A percentile compares a stretch with the other conserved stretches of the same genome.
phyloP scores from a whole-genome alignment of 2,797 vertebrate species.

The Pangasius djambal region DNA sequence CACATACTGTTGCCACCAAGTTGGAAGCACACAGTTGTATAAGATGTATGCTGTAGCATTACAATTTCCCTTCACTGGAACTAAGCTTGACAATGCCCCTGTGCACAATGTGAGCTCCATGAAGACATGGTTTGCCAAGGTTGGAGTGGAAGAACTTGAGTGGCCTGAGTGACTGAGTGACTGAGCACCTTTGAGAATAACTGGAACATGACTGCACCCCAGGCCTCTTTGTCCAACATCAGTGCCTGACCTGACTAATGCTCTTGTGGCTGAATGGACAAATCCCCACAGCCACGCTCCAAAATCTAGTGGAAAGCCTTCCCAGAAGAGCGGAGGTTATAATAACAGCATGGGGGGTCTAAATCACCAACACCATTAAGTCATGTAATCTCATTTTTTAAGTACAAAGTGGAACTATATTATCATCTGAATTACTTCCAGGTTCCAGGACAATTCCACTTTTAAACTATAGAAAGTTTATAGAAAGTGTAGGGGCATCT shows the following conservation, averaged over 20 bases:
- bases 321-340: not conserved
- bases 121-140: not conserved
- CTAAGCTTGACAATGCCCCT: not conserved
- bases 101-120: not conserved
- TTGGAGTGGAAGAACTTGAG: not conserved
- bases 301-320: not conserved
- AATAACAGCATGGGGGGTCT: not conserved
- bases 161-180: not conserved
- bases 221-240: too few relatives aligned
- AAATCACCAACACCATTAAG: not conserved
- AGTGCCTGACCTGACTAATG: not conserved
- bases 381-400: not conserved
- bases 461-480: not conserved
- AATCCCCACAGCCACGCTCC: not conserved
- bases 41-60: not conserved
- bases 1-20: not conserved
- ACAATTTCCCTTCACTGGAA: not conserved
- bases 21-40: not conserved
- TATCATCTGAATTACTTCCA: not conserved
- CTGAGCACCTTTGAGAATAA: not conserved
- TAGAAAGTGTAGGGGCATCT: not conserved
- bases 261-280: not conserved
- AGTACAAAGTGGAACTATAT: not conserved
- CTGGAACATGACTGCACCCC: not conserved
- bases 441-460: not conserved